Conservation (phyloP, 2,888 invertebrate species). For the Operophtera brumata region DNA sequence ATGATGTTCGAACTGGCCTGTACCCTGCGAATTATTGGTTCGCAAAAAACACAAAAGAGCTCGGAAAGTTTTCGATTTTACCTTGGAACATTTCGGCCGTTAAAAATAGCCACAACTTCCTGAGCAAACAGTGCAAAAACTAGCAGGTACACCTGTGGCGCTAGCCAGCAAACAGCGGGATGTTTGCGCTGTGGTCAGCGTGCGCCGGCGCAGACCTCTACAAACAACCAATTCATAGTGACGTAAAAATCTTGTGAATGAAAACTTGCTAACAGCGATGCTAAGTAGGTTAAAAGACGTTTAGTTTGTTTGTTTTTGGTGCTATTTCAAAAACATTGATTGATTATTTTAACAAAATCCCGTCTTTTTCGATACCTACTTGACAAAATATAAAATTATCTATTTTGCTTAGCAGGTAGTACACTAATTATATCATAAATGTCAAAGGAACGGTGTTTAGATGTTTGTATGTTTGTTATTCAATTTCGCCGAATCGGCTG, state of each 20-base stretch:
- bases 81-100: slow-evolving; percentile 16
- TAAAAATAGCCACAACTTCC: slow-evolving; percentile 46
- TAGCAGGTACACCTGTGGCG: slow-evolving; percentile 74
- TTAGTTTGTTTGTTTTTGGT: neutral
- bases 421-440: no score
- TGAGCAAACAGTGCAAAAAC: slow-evolving; percentile 57
- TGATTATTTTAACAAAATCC: no score
- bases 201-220: slow-evolving; percentile 60
- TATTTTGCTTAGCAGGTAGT: no score
- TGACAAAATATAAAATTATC: no score
- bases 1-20: no score
- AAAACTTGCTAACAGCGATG: slow-evolving; percentile 44
- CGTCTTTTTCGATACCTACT: no score
- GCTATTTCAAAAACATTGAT: neutral
- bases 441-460: no score
- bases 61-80: neutral
- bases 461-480: no score
- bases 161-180: slow-evolving; percentile 53
- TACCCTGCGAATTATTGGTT: no score
- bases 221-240: slow-evolving; percentile 53
- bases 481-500: no score
- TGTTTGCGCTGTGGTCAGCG: slow-evolving; percentile 49
- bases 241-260: slow-evolving; percentile 59
- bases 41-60: no score
- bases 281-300: neutral